Conservation (phyloP, 2,888 invertebrate genomes). For the Epirrhoe tristata region DNA sequence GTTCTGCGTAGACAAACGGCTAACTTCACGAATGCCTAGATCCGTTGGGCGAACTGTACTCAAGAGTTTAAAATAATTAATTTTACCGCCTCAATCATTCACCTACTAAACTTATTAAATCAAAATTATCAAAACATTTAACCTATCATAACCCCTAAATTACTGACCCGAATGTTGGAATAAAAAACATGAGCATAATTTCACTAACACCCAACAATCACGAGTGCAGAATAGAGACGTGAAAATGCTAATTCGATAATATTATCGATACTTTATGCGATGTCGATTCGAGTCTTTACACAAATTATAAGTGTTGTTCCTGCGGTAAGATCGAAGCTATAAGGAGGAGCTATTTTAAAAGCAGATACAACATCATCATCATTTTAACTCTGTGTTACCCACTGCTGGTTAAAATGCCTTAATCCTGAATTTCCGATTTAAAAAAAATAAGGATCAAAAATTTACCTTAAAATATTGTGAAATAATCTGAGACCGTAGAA, state of each 20-base stretch:
- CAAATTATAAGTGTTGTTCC: background rate
- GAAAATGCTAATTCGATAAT: constrained; percentile 50
- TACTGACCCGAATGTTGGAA: constrained; percentile 19
- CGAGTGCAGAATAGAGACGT: constrained; percentile 45
- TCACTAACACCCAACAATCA: constrained; percentile 31
- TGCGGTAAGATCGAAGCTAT: background rate
- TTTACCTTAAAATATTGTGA: too few species aligned
- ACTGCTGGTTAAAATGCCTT: too few species aligned
- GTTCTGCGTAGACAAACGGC: too few species aligned
- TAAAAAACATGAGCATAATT: constrained; percentile 30
- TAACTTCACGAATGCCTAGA: too few species aligned
- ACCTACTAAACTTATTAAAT: background rate
- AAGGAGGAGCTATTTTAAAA: background rate
- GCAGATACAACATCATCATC: too few species aligned
- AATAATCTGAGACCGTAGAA: background rate
- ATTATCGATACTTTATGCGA: constrained; percentile 50
- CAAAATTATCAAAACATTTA: background rate
- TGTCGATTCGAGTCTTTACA: constrained; percentile 32
- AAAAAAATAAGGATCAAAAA: too few species aligned
- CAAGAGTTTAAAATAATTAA: background rate
- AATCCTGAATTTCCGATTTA: too few species aligned
- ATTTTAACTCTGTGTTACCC: too few species aligned
- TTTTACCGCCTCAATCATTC: background rate
- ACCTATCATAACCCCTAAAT: background rate
- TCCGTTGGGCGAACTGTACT: too few species aligned